Percentiles rank a stretch among this genome's conserved stretches.
phyloP scores from a whole-genome alignment of 2,797 vertebrate species.

The Ctenochaetus hawaiiensis region DNA sequence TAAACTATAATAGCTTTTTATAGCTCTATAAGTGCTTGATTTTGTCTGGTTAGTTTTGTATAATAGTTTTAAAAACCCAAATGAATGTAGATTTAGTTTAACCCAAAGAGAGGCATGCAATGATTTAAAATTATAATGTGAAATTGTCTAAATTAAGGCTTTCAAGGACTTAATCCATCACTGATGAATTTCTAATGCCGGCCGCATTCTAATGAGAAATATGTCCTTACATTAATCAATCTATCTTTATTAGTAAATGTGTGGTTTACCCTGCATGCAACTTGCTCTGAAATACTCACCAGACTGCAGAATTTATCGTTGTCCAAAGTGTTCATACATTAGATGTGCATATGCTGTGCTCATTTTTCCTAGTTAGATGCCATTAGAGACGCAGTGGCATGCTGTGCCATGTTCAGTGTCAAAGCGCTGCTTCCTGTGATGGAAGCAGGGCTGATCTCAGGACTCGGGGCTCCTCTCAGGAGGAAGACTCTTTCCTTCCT shows the following conservation, averaged over 20 bases:
- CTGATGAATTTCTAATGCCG: not conserved
- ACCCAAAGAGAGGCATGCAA: not conserved
- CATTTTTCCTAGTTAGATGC: slow-evolving; percentile 38
- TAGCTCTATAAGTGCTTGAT: not conserved
- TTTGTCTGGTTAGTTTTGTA: not conserved
- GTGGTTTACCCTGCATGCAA: not conserved
- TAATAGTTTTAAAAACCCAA: not conserved
- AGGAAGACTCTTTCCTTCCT: slow-evolving; percentile 71
- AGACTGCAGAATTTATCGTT: slow-evolving; percentile 19
- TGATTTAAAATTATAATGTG: not conserved
- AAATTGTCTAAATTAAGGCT: not conserved
- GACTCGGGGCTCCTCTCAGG: slow-evolving; percentile 34
- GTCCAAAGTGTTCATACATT: slow-evolving; percentile 30
- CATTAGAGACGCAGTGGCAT: slow-evolving; percentile 52
- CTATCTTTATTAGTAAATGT: not conserved
- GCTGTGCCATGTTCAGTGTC: slow-evolving; percentile 59
- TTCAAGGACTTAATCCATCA: not conserved
- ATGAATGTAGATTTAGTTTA: not conserved
- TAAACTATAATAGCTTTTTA: not conserved
- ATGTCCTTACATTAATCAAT: not conserved
- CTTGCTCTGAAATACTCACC: not conserved
- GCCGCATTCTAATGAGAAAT: not conserved
- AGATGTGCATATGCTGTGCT: slow-evolving; percentile 24
- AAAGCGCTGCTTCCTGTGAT: slow-evolving; percentile 63
- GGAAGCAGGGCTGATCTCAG: not conserved